A percentile compares a stretch with the other conserved stretches of the same genome.
phyloP scores from a whole-genome alignment of 2,113 vertebrate species.

The Chinchilla lanigera region DNA sequence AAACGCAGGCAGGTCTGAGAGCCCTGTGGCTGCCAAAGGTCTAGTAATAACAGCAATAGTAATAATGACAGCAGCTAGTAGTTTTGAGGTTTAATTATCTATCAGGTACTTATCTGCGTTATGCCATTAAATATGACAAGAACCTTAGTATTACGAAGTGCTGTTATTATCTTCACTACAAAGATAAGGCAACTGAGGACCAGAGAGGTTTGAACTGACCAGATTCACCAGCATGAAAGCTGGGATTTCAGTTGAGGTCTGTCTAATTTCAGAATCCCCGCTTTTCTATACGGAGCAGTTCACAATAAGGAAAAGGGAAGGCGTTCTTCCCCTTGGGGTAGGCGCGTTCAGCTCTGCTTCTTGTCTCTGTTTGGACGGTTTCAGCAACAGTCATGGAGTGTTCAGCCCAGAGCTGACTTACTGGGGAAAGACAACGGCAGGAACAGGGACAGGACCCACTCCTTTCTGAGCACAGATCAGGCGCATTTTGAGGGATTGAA shows the following conservation, averaged over 20 bases:
- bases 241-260: neutral
- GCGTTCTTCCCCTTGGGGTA: neutral
- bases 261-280: neutral
- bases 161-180: neutral
- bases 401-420: too few species aligned
- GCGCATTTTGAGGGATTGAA: neutral
- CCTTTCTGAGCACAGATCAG: neutral
- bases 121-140: too few species aligned
- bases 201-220: too few species aligned
- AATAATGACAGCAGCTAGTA: neutral
- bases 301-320: neutral
- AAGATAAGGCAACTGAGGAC: neutral
- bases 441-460: neutral
- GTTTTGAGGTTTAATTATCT: neutral
- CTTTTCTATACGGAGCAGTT: neutral
- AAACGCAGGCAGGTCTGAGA: neutral
- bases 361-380: neutral
- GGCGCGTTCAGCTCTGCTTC: fast-evolving
- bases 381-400: neutral
- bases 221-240: neutral
- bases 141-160: neutral
- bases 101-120: neutral
- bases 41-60: neutral
- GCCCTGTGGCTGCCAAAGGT: fast-evolving
- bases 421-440: neutral